Conservation (phyloP, 2,888 invertebrate genomes). For the Agapetus fuscipes region DNA sequence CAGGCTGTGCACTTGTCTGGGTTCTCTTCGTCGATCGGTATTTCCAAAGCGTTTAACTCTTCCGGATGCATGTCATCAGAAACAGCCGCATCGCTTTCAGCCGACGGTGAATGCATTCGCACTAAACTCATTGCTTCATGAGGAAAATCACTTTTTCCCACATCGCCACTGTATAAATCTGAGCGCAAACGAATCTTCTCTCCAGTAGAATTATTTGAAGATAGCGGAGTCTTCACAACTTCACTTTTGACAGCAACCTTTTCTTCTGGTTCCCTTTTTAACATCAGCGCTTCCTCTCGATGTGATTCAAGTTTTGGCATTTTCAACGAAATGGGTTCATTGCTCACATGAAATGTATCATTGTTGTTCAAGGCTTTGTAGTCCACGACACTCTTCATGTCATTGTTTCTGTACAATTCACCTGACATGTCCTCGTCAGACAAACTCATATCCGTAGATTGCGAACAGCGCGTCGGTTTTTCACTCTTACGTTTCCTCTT, state of each 20-base stretch:
- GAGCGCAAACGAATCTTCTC: constrained; percentile 40
- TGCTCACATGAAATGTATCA: constrained; percentile 25
- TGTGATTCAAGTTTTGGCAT: constrained; percentile 41
- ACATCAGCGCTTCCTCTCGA: constrained; percentile 17
- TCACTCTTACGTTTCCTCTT: constrained; percentile 73
- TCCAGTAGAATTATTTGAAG: constrained; percentile 6
- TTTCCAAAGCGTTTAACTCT: constrained; percentile 53
- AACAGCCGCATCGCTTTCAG: constrained; percentile 26
- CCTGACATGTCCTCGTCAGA: constrained; percentile 39
- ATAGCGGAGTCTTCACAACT: constrained; percentile 22
- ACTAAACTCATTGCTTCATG: constrained; percentile 30
- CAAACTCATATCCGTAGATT: constrained; percentile 39
- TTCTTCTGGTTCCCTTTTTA: constrained; percentile 29
- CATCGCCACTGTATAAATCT: constrained; percentile 30
- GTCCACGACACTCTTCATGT: constrained; percentile 6
- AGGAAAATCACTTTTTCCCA: constrained; percentile 23
- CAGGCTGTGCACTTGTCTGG: constrained; percentile 79
- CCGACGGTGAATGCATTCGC: constrained; percentile 23
- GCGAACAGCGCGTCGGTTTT: constrained; percentile 69
- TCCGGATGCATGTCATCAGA: constrained; percentile 47
- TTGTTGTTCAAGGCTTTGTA: constrained; percentile 13
- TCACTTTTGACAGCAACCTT: constrained; percentile 32
- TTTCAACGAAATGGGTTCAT: constrained; percentile 40
- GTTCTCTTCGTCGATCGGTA: constrained; percentile 81
- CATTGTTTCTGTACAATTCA: constrained; percentile 14